Evolutionary conservation across 2,797 vertebrate genomes (phyloP).

Genomic region (Esox lucius): DNA sequence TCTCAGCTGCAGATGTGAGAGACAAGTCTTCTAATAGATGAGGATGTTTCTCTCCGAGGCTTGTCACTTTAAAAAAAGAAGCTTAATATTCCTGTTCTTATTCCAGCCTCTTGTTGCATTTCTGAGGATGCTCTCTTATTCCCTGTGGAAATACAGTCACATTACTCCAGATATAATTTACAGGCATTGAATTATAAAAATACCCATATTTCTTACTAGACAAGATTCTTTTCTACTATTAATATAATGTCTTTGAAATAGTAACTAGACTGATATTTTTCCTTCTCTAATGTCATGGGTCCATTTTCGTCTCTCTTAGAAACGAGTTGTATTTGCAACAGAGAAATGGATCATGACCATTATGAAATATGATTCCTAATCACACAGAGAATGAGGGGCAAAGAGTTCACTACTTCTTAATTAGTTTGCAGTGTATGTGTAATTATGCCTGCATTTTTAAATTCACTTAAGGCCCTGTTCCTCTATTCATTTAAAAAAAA

Average conservation of each 20-base stretch:
- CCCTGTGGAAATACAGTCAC: conserved; percentile 28
- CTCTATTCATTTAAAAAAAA: conserved; percentile 61
- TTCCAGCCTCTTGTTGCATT: conserved; percentile 28
- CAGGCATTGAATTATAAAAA: conserved; percentile 75
- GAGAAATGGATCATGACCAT: conserved; percentile 50
- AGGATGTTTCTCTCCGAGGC: conserved; percentile 27
- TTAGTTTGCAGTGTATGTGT: conserved; percentile 73
- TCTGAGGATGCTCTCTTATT: conserved; percentile 12
- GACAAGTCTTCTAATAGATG: conserved; percentile 22
- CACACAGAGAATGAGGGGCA: conserved; percentile 61
- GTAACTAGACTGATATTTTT: conserved; percentile 59
- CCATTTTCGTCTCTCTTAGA: conserved; percentile 37
- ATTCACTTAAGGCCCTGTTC: conserved; percentile 67
- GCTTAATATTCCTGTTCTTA: conserved; percentile 26
- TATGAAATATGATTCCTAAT: conserved; percentile 69
- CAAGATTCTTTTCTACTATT: conserved; percentile 59
- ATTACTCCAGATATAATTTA: conserved; percentile 64
- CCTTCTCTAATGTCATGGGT: conserved; percentile 60
- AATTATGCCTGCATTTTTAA: conserved; percentile 78
- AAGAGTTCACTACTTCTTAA: conserved; percentile 71
- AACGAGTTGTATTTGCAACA: conserved; percentile 38
- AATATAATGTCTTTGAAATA: conserved; percentile 74
- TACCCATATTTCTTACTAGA: conserved; percentile 65
- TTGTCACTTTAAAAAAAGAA: conserved; percentile 24
- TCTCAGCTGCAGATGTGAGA: conserved; percentile 18